Base-by-base conservation (phyloP, 2,797 vertebrate genomes). In the Cirrhinus molitorella region DNA sequence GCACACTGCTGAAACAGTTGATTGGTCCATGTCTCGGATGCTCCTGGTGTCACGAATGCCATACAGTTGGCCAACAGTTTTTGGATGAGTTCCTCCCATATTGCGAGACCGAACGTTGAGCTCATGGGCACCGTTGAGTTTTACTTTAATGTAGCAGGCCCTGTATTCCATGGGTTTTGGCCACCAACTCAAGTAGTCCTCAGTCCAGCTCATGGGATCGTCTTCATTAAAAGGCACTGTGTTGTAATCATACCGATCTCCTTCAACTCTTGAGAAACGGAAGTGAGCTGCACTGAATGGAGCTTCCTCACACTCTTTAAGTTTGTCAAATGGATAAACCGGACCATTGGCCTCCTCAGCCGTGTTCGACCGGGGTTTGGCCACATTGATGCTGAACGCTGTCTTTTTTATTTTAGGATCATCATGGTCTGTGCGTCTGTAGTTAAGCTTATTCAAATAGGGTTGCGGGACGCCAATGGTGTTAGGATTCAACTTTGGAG, bases 181-280 rank as follows among this genome's bases (percentile, higher is more conserved):
- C 98, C 98, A 99, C 98, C 98, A 99, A 0, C 96, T 96, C 82
- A 99, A 91, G 88, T 99, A 99, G 92, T 99, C 97, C 55, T 97
- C 96, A 0, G 97, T 99, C 98, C 98, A 99, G 89, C 97, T 99
- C 96, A 98, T 96, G 31, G 97, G 97, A 85, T 99, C 98, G 0
- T 99, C 96, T 88, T 99, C 98, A 2, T 97, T 97, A 91, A 99
- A 99, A 0, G 96, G 95, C 66, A 99, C 97, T 0, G 98, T 99
- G 90, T 99, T 99, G 81, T 96, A 99, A 88, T 99, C 98, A 0
- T 99, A 99, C 6, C 91, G 92, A 86, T 99, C 96, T 51, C 97
- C 97, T 89, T 99, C 98, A 7, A 98, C 96, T 92, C 98, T 96
- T 74, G 97, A 97, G 90, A 99, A 99, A 51, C 98, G 95, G 87